Conservation (phyloP, 1,140 invertebrate genomes). For the Calliopsis andreniformis region DNA sequence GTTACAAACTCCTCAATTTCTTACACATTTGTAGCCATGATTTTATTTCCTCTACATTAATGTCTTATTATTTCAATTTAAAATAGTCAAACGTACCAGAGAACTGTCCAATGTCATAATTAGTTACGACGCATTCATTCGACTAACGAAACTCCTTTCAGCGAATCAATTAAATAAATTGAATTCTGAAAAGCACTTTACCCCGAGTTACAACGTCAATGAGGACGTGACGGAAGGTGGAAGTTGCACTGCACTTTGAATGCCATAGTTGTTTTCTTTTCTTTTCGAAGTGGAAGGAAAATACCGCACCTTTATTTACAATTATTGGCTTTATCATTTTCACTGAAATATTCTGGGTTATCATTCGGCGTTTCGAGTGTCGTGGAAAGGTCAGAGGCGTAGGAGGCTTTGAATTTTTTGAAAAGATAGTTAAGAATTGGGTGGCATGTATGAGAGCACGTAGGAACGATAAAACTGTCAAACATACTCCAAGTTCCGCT, state of each 20-base stretch:
- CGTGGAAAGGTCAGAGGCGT: not conserved
- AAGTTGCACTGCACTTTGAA: not conserved
- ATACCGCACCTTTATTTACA: constrained; percentile 11
- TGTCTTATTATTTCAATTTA: too few relatives aligned
- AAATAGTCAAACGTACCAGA: not conserved
- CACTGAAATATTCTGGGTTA: not conserved
- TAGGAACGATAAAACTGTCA: not conserved
- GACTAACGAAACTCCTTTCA: not conserved
- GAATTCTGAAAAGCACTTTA: not conserved
- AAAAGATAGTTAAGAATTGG: not conserved
- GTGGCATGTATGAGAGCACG: too few relatives aligned
- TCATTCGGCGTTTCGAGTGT: not conserved
- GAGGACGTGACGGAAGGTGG: not conserved
- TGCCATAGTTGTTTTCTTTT: not conserved
- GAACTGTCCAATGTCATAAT: not conserved
- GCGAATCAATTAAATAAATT: constrained; percentile 2
- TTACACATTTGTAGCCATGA: too few relatives aligned
- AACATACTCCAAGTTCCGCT: too few relatives aligned
- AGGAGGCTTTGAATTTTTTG: not conserved
- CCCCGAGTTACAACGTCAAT: not conserved
- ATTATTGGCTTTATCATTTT: constrained; percentile 3
- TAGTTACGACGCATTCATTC: not conserved
- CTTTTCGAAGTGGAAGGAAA: not conserved
- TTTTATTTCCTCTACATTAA: too few relatives aligned
- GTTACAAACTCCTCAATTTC: too few relatives aligned